Evolutionary conservation across 2,888 invertebrate genomes (phyloP), one percentile per base, ranked within the genome.

Genomic region (Drosophila emarginata): DNA sequence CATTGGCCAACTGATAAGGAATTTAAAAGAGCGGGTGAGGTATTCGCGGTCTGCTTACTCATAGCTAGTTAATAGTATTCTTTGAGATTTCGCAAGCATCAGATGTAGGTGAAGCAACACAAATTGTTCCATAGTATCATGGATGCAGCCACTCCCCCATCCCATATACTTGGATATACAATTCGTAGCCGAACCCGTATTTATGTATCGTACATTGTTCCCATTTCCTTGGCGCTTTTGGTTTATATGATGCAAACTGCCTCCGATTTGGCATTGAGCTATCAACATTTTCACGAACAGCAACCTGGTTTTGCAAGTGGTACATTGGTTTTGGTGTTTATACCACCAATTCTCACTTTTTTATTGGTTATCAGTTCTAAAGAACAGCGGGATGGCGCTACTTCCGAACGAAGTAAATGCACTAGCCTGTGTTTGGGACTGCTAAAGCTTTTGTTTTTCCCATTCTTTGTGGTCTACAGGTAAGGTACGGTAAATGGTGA

Each of bases 171-270:
- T 61, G 92, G 92, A 4, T 85, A 88, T 53, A 76, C 86, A 4
- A 90, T 92, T 40, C 83, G 90, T 56, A 91, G 91, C 59, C 89
- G 84, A n/a, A 91, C 90, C 2, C 90, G 91, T 54, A 91, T 92
- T 61, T 89, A 89, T 64, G 87, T 91, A n/a, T 87, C 90, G 15
- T 91, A 89, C 59, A 89, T 95, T 52, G 84, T 94, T 37, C 94
- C 95, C 54, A 91, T 93, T 3, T 72, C 93, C n/a, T 80, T 93
- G 37, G 94, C 94, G 11, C 93, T 95, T 51, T 72, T 94, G 1
- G 90, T 96, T 28, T 96, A 95, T 79, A 92, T 95, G 37, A 91
- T 94, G 3, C 93, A 96, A 60, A 94, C 95, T 40, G 94, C 95
- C 15, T 94, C 94, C 50, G 96, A 96, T 88, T 89, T 95, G 32